Evolutionary conservation across 2,113 vertebrate genomes (phyloP), one percentile per base, ranked within the genome.

Genomic region (Apodemus speciosus): DNA sequence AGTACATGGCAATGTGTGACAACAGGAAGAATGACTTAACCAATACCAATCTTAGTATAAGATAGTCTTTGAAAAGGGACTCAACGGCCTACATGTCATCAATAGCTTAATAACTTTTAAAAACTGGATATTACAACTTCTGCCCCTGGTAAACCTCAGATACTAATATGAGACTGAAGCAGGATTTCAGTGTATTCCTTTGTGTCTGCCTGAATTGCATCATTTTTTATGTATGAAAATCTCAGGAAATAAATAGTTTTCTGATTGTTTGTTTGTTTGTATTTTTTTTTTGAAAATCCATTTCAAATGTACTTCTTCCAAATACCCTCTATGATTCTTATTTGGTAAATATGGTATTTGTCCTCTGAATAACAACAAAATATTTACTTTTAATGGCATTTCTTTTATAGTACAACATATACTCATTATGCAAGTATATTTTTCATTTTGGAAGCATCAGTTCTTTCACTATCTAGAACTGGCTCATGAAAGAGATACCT

Each of bases 31-130:
- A 69, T 1, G 35, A 20, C 27, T 91, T 86, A 73, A 73, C 10
- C 18, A 66, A 81, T 75, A 75, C 23, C 60, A 93, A 46, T n/a
- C 30, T 91, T 93, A 23, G 18, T 80, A 56, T 73, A 89, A 71
- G 46, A 6, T 15, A 38, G n/a, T 56, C 62, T 73, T 79, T 46
- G n/a, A 8, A 64, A 20, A 23, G n/a, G n/a, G n/a, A 69, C 2
- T 56, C 30, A 86, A 84, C 40, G 58, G 10, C 49, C 8, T 58
- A n/a, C 49, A n/a, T 58, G 8, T 49, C 49, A 9, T 51, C 40
- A 60, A 71, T 58, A 81, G 40, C 46, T 27, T 58, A 89, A 64
- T 20, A 73, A 51, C 38, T 49, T 75, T n/a, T 1, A 23, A 8
- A 91, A 69, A 10, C 13, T 71, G 89, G 38, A 25, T 35, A 53